Conservation (phyloP, 2,888 invertebrate species). For the Callyntrura sp. region DNA sequence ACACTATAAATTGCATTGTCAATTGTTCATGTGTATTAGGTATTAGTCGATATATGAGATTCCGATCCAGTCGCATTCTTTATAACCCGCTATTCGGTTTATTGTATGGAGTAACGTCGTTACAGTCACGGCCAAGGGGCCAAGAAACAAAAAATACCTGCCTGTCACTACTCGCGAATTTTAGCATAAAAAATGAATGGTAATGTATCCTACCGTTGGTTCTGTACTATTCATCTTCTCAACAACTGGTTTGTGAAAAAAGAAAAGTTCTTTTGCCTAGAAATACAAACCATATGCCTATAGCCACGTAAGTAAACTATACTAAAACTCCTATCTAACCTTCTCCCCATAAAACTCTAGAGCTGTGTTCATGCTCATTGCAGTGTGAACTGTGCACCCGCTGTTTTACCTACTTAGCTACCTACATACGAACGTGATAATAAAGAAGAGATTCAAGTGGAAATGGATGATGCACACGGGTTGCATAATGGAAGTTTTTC, state of each 20-base stretch:
- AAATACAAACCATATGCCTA: background rate
- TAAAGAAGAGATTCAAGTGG: background rate
- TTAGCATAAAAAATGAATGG: background rate
- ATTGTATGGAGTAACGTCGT: too few species aligned
- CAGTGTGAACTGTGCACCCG: background rate
- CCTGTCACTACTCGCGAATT: too few species aligned
- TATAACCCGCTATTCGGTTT: too few species aligned
- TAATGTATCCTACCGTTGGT: background rate
- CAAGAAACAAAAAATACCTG: too few species aligned
- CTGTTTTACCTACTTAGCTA: too few species aligned
- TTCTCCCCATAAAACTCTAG: background rate
- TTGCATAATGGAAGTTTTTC: constrained; percentile 18
- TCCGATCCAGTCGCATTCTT: too few species aligned
- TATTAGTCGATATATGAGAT: too few species aligned
- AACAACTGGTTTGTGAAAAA: constrained; percentile 16
- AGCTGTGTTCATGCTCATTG: background rate
- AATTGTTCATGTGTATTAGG: too few species aligned
- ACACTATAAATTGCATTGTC: too few species aligned
- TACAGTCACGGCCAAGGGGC: too few species aligned
- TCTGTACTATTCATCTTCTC: background rate
- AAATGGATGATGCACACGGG: constrained; percentile 12
- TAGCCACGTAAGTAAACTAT: too few species aligned
- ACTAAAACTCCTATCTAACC: too few species aligned
- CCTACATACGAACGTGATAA: background rate
- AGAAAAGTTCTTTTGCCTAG: background rate